phyloP scores from a whole-genome alignment of 1,140 invertebrate species.

The Lasioglossum albipes region DNA sequence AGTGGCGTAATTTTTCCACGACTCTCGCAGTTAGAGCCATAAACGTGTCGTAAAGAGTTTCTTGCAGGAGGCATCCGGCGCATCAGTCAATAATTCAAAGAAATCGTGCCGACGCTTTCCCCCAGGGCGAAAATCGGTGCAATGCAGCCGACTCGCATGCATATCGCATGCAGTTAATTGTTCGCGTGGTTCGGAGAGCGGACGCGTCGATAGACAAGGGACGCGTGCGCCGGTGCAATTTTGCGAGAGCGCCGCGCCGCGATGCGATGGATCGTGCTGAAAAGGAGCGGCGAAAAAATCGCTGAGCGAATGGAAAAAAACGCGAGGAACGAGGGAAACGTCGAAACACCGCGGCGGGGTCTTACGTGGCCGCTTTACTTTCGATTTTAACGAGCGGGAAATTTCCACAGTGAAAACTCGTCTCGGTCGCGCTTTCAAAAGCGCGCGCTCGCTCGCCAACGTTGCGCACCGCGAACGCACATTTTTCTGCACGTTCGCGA shows the following conservation, averaged over 20 bases:
- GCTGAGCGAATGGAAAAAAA: neutral
- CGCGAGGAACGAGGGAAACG: slow-evolving; percentile 17
- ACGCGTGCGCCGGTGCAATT: slow-evolving; percentile 14
- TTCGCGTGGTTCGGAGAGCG: neutral
- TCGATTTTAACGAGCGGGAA: slow-evolving; percentile 60
- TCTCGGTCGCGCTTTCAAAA: slow-evolving; percentile 69
- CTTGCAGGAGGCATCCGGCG: too few species aligned
- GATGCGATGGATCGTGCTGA: too few species aligned
- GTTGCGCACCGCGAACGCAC: slow-evolving; percentile 5
- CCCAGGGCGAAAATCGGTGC: slow-evolving; percentile 15
- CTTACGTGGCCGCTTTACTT: slow-evolving; percentile 50
- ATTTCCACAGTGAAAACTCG: slow-evolving; percentile 62
- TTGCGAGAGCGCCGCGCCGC: too few species aligned
- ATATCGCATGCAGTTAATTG: slow-evolving; percentile 46
- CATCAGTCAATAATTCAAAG: slow-evolving; percentile 14
- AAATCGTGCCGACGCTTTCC: slow-evolving; percentile 60
- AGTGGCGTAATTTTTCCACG: too few species aligned
- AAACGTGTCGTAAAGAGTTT: too few species aligned
- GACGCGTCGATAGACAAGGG: slow-evolving; percentile 26
- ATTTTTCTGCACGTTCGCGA: slow-evolving; percentile 22
- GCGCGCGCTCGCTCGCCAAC: slow-evolving; percentile 10
- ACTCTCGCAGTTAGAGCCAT: too few species aligned
- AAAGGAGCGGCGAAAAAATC: neutral
- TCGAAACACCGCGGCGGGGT: slow-evolving; percentile 1
- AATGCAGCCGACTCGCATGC: neutral